Conservation (phyloP, 2,888 invertebrate genomes). For the Argyra leucocephala region DNA sequence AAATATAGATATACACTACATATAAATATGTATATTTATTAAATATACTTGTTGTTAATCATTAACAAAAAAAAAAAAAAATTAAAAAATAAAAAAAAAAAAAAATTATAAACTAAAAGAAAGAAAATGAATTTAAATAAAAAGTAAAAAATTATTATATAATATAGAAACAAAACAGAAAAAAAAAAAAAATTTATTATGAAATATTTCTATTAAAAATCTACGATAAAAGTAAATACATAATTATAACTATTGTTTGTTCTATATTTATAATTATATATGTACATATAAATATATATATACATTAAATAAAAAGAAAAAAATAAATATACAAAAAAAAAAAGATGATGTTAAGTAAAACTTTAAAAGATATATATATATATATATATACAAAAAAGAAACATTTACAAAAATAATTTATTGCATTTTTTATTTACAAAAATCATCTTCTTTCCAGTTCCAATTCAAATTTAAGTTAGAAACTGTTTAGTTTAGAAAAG, state of each 20-base stretch:
- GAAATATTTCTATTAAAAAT: no score
- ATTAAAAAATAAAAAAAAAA: neutral
- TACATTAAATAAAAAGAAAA: neutral
- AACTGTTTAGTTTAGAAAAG: no score
- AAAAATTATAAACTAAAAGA: neutral
- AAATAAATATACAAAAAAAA: neutral
- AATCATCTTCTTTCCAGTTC: no score
- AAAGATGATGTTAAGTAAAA: neutral
- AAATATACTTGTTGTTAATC: no score
- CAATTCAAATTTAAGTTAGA: no score
- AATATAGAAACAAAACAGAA: neutral
- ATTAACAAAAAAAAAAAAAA: neutral
- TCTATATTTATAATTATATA: neutral
- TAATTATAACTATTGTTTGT: neutral
- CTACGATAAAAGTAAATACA: neutral
- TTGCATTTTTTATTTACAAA: no score
- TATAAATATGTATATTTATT: no score
- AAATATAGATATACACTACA: no score
- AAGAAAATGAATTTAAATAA: neutral
- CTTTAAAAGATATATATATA: neutral
- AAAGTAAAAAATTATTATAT: neutral
- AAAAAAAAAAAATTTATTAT: neutral
- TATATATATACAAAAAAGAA: neutral
- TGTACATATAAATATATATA: neutral
- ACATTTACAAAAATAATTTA: no score